Conservation (phyloP, 2,888 invertebrate species). For the Nematopogon swammerdamellus region DNA sequence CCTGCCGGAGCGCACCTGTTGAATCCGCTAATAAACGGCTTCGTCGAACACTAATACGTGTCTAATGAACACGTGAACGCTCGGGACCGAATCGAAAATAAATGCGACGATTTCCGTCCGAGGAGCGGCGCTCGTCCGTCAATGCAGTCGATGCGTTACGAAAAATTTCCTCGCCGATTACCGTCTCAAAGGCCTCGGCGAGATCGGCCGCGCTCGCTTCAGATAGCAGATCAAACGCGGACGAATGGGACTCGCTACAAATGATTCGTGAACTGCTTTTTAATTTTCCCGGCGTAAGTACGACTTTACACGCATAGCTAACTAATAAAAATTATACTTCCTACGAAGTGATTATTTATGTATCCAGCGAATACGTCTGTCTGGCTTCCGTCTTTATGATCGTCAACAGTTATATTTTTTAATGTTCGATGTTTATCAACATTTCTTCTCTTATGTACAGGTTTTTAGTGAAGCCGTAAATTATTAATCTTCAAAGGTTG, state of each 20-base stretch:
- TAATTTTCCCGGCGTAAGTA: conserved; percentile 31
- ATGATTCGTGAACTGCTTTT: conserved; percentile 40
- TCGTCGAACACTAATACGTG: not conserved
- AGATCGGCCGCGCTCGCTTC: conserved; percentile 18
- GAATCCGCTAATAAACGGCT: conserved; percentile 28
- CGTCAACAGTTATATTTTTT: conserved; percentile 54
- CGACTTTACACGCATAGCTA: conserved; percentile 19
- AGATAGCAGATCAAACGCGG: conserved; percentile 29
- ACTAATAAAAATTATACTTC: conserved; percentile 41
- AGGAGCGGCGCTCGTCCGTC: conserved; percentile 26
- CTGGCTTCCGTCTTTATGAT: conserved; percentile 50
- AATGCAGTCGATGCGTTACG: conserved; percentile 36
- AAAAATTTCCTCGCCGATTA: conserved; percentile 32
- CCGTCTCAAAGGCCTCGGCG: conserved; percentile 2
- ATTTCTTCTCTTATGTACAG: conserved; percentile 51
- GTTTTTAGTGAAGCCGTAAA: conserved; percentile 50
- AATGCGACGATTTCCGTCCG: conserved; percentile 20
- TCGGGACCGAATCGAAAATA: conserved; percentile 26
- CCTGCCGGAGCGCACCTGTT: conserved; percentile 45
- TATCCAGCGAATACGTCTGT: conserved; percentile 23
- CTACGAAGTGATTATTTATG: conserved; percentile 44
- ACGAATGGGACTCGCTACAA: conserved; percentile 29
- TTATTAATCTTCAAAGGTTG: conserved; percentile 53
- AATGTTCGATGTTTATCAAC: conserved; percentile 57
- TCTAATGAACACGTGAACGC: not conserved